A percentile compares a stretch with the other conserved stretches of the same genome.
Evolutionary conservation across 1,140 invertebrate species (phyloP).

Genomic region (Rhopalosiphum padi): DNA sequence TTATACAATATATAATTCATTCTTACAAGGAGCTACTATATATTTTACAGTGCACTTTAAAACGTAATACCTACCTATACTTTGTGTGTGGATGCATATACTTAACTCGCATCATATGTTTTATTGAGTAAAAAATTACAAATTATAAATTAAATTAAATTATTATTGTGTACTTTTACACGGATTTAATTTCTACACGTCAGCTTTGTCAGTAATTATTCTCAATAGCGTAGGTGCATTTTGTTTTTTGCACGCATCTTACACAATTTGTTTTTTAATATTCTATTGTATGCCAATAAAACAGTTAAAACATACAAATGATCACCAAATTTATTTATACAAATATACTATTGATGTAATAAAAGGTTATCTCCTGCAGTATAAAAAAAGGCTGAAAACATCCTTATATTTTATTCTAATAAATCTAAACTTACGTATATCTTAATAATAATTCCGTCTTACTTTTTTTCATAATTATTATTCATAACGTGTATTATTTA

Average conservation of each 20-base stretch:
- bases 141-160: background rate
- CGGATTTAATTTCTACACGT: background rate
- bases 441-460: too few relatives aligned
- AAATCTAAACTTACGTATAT: too few relatives aligned
- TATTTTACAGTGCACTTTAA: background rate
- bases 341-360: too few relatives aligned
- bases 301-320: background rate
- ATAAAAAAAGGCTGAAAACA: too few relatives aligned
- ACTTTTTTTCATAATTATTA: too few relatives aligned
- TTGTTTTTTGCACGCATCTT: background rate
- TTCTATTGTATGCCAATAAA: background rate
- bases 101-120: background rate
- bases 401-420: too few relatives aligned
- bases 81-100: background rate
- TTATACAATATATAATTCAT: background rate
- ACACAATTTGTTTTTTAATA: background rate
- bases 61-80: background rate
- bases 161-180: background rate
- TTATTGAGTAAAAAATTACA: background rate
- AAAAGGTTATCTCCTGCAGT: too few relatives aligned
- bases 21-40: background rate
- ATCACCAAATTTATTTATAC: background rate
- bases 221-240: background rate
- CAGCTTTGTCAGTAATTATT: background rate
- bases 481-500: background rate